A percentile compares a stretch with the other conserved stretches of the same genome.
phyloP scores from a whole-genome alignment of 2,797 vertebrate genomes.

The Natrix natrix region DNA sequence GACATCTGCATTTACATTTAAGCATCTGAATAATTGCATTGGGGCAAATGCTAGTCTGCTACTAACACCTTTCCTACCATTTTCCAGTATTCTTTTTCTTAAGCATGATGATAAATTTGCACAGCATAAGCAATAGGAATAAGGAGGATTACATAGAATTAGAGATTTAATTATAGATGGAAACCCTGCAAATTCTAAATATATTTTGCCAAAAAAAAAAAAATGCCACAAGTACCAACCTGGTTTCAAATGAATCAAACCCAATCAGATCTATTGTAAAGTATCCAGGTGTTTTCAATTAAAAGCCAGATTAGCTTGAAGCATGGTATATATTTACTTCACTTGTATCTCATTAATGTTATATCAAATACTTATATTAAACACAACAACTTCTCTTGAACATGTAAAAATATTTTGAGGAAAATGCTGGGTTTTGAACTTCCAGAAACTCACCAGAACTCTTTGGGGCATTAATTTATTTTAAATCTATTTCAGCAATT shows the following conservation, averaged over 20 bases:
- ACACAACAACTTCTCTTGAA: background rate
- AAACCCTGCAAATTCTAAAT: background rate
- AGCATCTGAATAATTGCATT: background rate
- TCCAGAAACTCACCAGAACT: background rate
- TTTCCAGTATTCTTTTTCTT: background rate
- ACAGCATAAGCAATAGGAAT: background rate
- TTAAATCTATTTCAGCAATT: background rate
- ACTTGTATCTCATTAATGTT: background rate
- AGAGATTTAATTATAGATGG: conserved; percentile 5
- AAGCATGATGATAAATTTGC: background rate
- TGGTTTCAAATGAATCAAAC: background rate
- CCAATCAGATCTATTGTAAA: background rate
- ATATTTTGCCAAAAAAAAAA: background rate
- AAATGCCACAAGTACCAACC: background rate
- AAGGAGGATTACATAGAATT: conserved; percentile 8
- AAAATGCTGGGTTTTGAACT: background rate
- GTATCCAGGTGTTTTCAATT: background rate
- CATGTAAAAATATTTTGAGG: background rate
- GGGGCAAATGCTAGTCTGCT: background rate
- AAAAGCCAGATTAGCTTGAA: background rate
- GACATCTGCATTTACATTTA: background rate
- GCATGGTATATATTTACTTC: background rate
- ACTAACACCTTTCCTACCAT: background rate
- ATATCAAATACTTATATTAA: background rate
- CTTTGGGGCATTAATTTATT: background rate